Percentiles rank a stretch among this genome's conserved stretches.
Evolutionary conservation across 2,113 vertebrate genomes (phyloP).

Genomic region (Saiga tatarica): DNA sequence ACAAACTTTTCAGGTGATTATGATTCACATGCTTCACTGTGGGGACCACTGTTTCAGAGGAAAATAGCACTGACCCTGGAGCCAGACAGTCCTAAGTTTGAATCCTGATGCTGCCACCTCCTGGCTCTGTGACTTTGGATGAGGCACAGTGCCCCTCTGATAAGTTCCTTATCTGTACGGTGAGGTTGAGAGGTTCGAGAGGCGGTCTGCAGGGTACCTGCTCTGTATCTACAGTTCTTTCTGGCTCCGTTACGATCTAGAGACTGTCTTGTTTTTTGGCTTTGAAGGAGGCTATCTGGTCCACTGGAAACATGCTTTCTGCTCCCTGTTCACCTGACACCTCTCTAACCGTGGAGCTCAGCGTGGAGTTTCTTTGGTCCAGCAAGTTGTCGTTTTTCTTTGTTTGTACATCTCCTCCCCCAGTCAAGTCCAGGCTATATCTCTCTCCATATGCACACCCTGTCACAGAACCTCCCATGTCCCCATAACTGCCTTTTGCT

Average conservation of each 20-base stretch:
- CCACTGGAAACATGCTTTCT: not conserved
- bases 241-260: rapidly evolving
- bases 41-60: not conserved
- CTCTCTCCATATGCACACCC: rapidly evolving
- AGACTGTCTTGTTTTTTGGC: not conserved
- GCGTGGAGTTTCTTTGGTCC: not conserved
- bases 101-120: not conserved
- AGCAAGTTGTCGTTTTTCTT: not conserved
- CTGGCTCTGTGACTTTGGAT: not conserved
- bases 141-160: not conserved
- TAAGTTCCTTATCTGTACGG: not conserved
- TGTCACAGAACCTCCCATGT: not conserved
- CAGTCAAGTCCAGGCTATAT: not conserved
- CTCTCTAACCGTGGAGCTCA: not conserved
- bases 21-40: not conserved
- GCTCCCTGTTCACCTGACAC: not conserved
- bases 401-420: not conserved
- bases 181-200: too few relatives aligned
- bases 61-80: not conserved
- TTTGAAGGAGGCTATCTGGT: not conserved
- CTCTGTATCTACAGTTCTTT: not conserved
- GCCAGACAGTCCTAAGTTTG: not conserved
- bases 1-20: not conserved
- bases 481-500: not conserved
- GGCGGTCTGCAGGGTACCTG: rapidly evolving